Evolutionary conservation across 2,113 vertebrate species (phyloP), one percentile per base, ranked within the genome.

Genomic region (Terrapene triunguis): DNA sequence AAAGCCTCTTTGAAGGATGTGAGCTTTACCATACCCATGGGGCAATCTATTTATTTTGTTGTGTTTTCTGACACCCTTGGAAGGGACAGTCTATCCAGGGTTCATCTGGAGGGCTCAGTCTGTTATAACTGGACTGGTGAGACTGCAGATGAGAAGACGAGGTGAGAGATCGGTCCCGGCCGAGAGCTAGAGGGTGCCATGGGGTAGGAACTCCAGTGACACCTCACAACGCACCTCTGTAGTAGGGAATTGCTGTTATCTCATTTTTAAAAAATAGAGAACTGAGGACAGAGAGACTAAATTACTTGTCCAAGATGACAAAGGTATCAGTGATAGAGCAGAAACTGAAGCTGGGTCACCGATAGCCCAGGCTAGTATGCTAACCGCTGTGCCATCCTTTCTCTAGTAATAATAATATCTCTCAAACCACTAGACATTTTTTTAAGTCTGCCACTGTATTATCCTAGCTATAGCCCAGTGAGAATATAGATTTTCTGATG

Each of bases 271-370:
- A 53, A 84, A 80, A 29, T 25, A 59, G 24, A n/a, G 14, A 91
- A 6, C 76, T 69, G 95, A 88, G 92, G 84, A 57, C 54, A 55
- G 42, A 92, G 48, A 94, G 12, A 19, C 91, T 84, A 81, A 65
- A 38, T 65, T 87, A 21, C 80, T 85, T 94, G 32, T 8, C 29
- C 32, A 69, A n/a, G 8, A n/a, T 69, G 29, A n/a, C 62, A 69
- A 16, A 69, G 32, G 10, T 32, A 17, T 29, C 62, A 25, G 32
- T 69, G 62, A 17, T 69, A 24, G 35, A 69, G 17, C 38, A 93
- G 47, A 84, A 95, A 55, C 90, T 81, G 80, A 42, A 85, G 62
- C 94, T 90, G 74, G 4, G 57, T 84, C 88, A 93, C 76, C 27
- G 21, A 54, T 22, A 54, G 53, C 53, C 88, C 47, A 85, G 82